Base-by-base conservation (phyloP, 2,797 vertebrate genomes). In the Limnodromus scolopaceus region DNA sequence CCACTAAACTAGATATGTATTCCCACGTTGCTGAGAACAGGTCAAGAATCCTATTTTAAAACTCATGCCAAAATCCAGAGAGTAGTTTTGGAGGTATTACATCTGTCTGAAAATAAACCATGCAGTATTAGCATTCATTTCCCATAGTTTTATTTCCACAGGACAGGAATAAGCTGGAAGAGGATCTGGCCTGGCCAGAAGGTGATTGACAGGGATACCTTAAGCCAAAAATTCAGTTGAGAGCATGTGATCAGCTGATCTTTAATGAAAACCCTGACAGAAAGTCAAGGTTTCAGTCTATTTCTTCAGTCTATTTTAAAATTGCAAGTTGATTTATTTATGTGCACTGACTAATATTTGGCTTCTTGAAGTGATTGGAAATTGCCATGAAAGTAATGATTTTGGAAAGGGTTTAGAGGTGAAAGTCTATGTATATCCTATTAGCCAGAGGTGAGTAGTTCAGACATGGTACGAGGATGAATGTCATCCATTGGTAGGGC, bases 401-500 rank as follows among this genome's bases (percentile, higher is more conserved):
- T 2, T 11, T 19, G 25, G 34, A 5, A 45, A 61, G 15, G 25
- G 8, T 61, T 89, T 54, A n/a, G 72, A 51, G 70, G 27, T 45
- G 10, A 71, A 84, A 84, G 22, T 2, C 36, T 23, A 1, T 19
- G 7, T 2, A 3, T 7, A 32, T 16, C 17, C 61, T 53, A 4
- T 41, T 27, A 90, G 24, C 7, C 57, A 68, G 61, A 41, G n/a
- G 36, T 38, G 48, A 71, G 30, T 43, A 51, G 90, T 38, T 6
- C 36, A 60, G 39, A 23, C 8, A 4, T 1, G n/a, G 14, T 4
- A 16, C 13, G 43, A 34, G 20, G 43, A 11, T 32, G n/a, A 45
- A 34, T 24, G 19, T 7, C 38, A 55, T 8, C 5, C n/a, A 16
- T 9, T 1, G 0, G 9, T 4, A 58, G n/a, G 48, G 9, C 57